Evolutionary conservation across 2,797 vertebrate genomes (phyloP).

Genomic region (Sebastes itinus): DNA sequence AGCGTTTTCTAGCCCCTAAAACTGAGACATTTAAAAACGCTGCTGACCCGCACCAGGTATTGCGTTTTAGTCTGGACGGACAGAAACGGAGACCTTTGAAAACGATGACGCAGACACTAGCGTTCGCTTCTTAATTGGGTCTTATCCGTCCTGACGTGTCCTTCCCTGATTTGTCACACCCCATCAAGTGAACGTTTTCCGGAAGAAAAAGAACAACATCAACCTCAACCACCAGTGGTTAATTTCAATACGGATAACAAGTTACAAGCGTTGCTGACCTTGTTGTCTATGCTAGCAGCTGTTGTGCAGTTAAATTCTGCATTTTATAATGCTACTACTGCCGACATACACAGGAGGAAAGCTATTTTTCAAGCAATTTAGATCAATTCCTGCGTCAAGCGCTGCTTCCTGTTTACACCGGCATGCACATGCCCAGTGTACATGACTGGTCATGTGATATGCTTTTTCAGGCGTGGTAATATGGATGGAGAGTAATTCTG

Average conservation of each 20-base stretch:
- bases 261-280: too few relatives aligned
- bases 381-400: too few relatives aligned
- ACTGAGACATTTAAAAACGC: too few relatives aligned
- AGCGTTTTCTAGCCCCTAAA: too few relatives aligned
- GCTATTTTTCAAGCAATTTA: too few relatives aligned
- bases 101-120: too few relatives aligned
- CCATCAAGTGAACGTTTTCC: not conserved
- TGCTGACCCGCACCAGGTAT: too few relatives aligned
- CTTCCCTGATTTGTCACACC: too few relatives aligned
- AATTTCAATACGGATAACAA: rapidly evolving
- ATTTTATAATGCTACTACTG: not conserved
- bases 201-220: rapidly evolving
- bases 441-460: not conserved
- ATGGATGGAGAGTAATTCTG: not conserved
- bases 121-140: rapidly evolving
- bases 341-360: not conserved
- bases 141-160: too few relatives aligned
- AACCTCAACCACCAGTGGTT: too few relatives aligned
- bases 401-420: not conserved
- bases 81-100: too few relatives aligned
- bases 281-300: not conserved
- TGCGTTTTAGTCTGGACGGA: too few relatives aligned
- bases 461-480: not conserved
- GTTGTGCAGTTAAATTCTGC: not conserved
- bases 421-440: not conserved